Evolutionary conservation across 2,888 invertebrate genomes (phyloP).

Genomic region (Vandiemenella viatica): DNA sequence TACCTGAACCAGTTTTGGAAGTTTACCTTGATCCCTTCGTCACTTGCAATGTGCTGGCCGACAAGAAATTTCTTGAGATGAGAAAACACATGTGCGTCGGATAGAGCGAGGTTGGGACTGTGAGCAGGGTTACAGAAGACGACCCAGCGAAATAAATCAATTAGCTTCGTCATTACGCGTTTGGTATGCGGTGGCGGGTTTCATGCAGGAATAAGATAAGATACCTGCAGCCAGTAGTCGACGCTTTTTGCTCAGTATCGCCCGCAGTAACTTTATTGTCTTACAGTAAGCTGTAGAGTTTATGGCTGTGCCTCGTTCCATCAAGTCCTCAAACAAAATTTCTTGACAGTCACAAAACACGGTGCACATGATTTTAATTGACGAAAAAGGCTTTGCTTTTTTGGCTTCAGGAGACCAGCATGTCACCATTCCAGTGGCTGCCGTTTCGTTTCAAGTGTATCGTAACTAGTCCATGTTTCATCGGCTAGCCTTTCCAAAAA

Average conservation of each 20-base stretch:
- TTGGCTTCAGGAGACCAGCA: too few relatives aligned
- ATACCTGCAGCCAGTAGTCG: neutral
- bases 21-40: neutral
- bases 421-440: too few relatives aligned
- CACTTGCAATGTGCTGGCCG: neutral
- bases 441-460: too few relatives aligned
- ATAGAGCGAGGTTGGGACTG: neutral
- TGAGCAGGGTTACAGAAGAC: neutral
- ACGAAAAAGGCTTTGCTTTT: too few relatives aligned
- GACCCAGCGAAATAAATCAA: neutral
- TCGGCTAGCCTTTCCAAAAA: too few relatives aligned
- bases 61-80: conserved; percentile 1
- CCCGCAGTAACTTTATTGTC: too few relatives aligned
- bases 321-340: too few relatives aligned
- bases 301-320: too few relatives aligned
- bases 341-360: too few relatives aligned
- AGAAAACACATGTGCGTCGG: neutral
- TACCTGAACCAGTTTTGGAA: neutral
- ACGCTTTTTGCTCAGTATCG: neutral
- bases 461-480: too few relatives aligned
- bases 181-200: neutral
- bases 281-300: too few relatives aligned
- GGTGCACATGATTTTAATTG: too few relatives aligned
- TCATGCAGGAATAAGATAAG: neutral
- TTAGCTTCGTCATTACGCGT: neutral